Conservation (phyloP, 2,797 vertebrate genomes). For the Lates japonicus region DNA sequence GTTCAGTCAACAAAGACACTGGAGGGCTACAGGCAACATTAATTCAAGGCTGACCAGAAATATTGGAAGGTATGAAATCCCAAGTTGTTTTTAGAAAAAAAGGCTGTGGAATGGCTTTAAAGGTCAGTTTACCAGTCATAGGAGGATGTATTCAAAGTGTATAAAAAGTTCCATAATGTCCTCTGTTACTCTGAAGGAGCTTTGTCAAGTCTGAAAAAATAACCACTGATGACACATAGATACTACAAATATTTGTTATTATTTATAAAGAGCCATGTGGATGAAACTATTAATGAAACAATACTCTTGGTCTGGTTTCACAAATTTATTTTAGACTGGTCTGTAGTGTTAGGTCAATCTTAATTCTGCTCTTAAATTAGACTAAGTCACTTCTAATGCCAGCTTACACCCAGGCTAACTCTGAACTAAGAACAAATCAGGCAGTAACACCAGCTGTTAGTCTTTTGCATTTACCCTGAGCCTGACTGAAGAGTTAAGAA, state of each 20-base stretch:
- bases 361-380: neutral
- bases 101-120: neutral
- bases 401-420: too few relatives aligned
- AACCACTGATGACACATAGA: neutral
- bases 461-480: too few relatives aligned
- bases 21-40: neutral
- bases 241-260: neutral
- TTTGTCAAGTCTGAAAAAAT: neutral
- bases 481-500: too few relatives aligned
- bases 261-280: too few relatives aligned
- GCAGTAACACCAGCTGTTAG: neutral
- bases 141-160: neutral
- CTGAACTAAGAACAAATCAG: neutral
- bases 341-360: neutral
- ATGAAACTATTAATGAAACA: neutral
- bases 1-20: slow-evolving; percentile 3
- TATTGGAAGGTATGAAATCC: neutral
- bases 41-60: neutral
- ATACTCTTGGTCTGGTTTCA: neutral
- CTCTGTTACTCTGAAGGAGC: neutral
- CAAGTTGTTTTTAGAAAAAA: neutral
- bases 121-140: neutral
- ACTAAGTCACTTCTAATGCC: neutral
- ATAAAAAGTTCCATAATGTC: neutral
- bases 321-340: neutral